Percentiles rank a stretch among this genome's conserved stretches.
Conservation (phyloP, 2,888 invertebrate genomes). For the Microctonus hyperodae region DNA sequence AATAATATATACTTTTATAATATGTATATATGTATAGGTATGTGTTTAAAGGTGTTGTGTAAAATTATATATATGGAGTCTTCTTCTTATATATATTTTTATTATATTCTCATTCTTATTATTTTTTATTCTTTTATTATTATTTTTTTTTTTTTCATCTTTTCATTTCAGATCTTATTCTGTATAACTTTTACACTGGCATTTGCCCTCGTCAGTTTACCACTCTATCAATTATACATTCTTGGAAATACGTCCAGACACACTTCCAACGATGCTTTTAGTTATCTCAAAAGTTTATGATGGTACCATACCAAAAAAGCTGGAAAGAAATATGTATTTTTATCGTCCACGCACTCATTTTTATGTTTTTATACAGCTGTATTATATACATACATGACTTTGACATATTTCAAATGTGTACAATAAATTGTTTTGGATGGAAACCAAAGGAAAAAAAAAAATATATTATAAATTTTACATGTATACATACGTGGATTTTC, state of each 20-base stretch:
- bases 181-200: constrained; percentile 13
- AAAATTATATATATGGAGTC: constrained; percentile 41
- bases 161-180: not conserved
- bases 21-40: constrained; percentile 1
- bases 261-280: constrained; percentile 33
- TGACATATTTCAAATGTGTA: not conserved
- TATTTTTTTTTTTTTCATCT: constrained; percentile 26
- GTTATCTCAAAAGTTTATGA: constrained; percentile 30
- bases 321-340: not conserved
- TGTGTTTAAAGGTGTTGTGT: not conserved
- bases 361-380: not conserved
- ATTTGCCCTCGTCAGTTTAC: constrained; percentile 45
- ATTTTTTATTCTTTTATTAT: constrained; percentile 1
- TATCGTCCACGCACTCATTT: constrained; percentile 8
- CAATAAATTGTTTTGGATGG: not conserved
- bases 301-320: constrained; percentile 18
- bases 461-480: no score
- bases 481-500: not conserved
- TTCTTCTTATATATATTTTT: constrained; percentile 47
- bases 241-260: constrained; percentile 32
- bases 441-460: no score
- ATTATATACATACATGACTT: not conserved
- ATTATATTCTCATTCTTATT: constrained; percentile 30
- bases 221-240: constrained; percentile 55
- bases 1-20: constrained; percentile 22